These are phyloP conservation scores for Agapornis roseicollis DNA, from an alignment of 2,113 vertebrate genomes.

Conservation along the genomic window DNA sequence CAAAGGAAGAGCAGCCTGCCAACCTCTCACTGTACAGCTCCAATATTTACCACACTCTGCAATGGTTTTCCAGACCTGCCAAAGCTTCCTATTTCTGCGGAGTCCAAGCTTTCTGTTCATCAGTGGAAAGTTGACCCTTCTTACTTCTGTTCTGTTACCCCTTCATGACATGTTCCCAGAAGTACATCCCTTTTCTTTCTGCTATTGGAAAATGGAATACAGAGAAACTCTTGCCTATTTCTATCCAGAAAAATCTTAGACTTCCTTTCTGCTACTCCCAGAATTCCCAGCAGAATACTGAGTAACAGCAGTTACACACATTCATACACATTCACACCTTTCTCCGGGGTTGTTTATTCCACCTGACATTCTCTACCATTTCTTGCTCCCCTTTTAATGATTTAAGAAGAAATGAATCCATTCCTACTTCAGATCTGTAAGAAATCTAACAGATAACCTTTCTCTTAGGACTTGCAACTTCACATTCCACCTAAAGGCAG, in stretches of 20 bases:
- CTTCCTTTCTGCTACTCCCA: not conserved
- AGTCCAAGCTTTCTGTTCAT: not conserved
- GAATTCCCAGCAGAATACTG: not conserved
- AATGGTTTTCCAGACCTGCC: not conserved
- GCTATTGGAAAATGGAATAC: not conserved
- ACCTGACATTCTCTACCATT: not conserved
- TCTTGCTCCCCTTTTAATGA: not conserved
- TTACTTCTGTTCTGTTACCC: not conserved
- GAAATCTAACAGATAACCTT: not conserved
- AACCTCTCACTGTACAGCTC: not conserved
- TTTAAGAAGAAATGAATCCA: not conserved
- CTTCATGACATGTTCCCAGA: not conserved
- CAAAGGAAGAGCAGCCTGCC: fast-evolving
- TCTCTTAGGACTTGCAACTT: not conserved
- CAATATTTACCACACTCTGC: not conserved
- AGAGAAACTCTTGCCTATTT: not conserved
- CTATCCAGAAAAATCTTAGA: not conserved
- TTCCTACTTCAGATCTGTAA: not conserved
- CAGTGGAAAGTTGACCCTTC: not conserved
- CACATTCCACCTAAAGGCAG: not conserved
- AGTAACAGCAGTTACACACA: not conserved
- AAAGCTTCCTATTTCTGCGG: not conserved
- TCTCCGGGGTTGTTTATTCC: not conserved
- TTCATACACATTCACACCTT: not conserved
- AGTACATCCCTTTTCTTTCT: not conserved